Conservation (phyloP, 2,797 vertebrate genomes). For the Sparus aurata region DNA sequence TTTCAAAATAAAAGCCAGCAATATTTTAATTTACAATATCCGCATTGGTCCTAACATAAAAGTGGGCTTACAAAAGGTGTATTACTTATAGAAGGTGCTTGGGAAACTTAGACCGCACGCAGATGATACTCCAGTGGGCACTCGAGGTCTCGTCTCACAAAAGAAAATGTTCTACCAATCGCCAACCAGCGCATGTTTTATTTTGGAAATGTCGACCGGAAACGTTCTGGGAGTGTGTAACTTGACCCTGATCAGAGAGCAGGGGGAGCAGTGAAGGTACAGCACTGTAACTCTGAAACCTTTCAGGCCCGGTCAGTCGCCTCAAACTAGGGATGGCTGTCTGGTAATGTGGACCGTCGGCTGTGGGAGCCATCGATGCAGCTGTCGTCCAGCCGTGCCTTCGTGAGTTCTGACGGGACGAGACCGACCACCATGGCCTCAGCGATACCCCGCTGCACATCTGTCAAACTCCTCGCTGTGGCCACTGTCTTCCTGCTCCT, state of each 20-base stretch:
- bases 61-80: accelerated
- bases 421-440: constrained; percentile 76
- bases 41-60: accelerated
- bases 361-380: constrained; percentile 43
- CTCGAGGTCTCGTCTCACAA: accelerated
- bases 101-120: accelerated
- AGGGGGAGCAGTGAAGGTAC: not conserved
- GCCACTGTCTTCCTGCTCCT: constrained; percentile 74
- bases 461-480: constrained; percentile 77
- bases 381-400: constrained; percentile 71
- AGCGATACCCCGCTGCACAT: constrained; percentile 76
- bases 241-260: constrained; percentile 5
- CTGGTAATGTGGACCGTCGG: constrained; percentile 56
- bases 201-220: constrained; percentile 44
- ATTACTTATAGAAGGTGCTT: accelerated
- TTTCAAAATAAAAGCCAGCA: constrained; percentile 65
- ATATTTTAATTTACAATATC: not conserved
- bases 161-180: not conserved
- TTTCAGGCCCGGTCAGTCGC: constrained; percentile 10
- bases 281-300: not conserved
- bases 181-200: constrained; percentile 13
- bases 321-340: constrained; percentile 31
- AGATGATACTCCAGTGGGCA: accelerated
- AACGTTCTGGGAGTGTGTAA: constrained; percentile 6
- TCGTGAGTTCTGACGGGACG: constrained; percentile 68